phyloP scores from a whole-genome alignment of 1,140 invertebrate genomes.

The Sinonovacula constricta region DNA sequence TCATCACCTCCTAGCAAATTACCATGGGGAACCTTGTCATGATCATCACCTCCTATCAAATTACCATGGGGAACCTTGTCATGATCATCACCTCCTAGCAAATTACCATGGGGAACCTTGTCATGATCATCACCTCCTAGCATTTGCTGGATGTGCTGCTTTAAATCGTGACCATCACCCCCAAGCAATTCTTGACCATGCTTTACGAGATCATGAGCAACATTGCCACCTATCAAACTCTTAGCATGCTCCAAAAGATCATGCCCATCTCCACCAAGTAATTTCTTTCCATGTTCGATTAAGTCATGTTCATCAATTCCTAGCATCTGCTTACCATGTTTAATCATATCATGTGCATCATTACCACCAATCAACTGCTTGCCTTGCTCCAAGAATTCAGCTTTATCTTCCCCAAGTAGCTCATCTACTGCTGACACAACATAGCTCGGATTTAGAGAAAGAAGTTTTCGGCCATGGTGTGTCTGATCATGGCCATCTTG shows the following conservation, averaged over 20 bases:
- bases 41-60: slow-evolving; percentile 33
- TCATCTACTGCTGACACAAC: too few species aligned
- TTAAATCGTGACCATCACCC: slow-evolving; percentile 32
- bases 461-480: slow-evolving; percentile 27
- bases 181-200: slow-evolving; percentile 42
- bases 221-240: slow-evolving; percentile 36
- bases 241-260: slow-evolving; percentile 25
- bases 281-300: slow-evolving; percentile 32
- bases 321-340: slow-evolving; percentile 29
- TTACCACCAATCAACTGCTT: slow-evolving; percentile 7
- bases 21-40: slow-evolving; percentile 16
- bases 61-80: slow-evolving; percentile 11
- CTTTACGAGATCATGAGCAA: slow-evolving; percentile 39
- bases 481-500: slow-evolving; percentile 19
- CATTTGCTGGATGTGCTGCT: slow-evolving; percentile 8
- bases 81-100: slow-evolving; percentile 2
- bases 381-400: slow-evolving; percentile 31
- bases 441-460: too few species aligned
- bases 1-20: slow-evolving; percentile 26
- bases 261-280: slow-evolving; percentile 50
- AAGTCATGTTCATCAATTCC: slow-evolving; percentile 51
- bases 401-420: slow-evolving; percentile 24
- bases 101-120: neutral
- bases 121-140: slow-evolving; percentile 25
- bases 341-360: slow-evolving; percentile 27